Base-by-base conservation (phyloP, 2,797 vertebrate genomes). In the Meda fulgida region DNA sequence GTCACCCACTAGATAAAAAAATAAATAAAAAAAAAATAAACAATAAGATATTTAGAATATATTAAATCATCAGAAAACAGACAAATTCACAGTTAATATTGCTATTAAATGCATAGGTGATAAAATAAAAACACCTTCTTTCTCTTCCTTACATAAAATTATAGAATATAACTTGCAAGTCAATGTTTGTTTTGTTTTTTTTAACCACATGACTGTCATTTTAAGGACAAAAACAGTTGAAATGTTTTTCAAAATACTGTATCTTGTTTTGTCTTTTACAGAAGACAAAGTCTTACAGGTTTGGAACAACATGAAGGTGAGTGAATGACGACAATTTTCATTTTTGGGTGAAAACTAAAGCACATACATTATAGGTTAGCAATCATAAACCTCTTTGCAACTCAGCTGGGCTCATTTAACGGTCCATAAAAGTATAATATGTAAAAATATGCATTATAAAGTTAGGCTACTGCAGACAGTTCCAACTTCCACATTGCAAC, bases 1-100 rank as follows among this genome's bases (percentile, higher is more conserved):
- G 94, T 99, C 98, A 91, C 98, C 98, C 94, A 99, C 98, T 99
- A 88, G 43, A 89, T 60, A 72, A 40, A 83, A 67, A 67, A 26
- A 82, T n/a, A n/a, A 36, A 83, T 31, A 31, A 31, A 1, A 31
- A 31, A 1, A 70, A 67, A 40, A 82, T 8, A 34, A 75, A n/a
- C 21, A 31, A 55, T 36, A 8, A 38, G 60, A 63, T 63, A 36
- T 2, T 77, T 19, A 51, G 19, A 19, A 73, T 5, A 80, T 58
- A 77, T 81, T 6, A 34, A 66, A 84, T 13, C 18, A 11, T 34
- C 4, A 55, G 46, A 29, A 63, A 29, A 63, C 5, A 63, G 11
- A 63, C 13, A 26, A 14, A 31, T 1, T 65, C 29, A 51, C 2
- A 2, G 71, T 75, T 34, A 75, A 75, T 53, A 75, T 21, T 55